Evolutionary conservation across 92 coral and sea anemone genomes (phyloP), one percentile per base, ranked within the genome.

Genomic region (Montipora capitata): DNA sequence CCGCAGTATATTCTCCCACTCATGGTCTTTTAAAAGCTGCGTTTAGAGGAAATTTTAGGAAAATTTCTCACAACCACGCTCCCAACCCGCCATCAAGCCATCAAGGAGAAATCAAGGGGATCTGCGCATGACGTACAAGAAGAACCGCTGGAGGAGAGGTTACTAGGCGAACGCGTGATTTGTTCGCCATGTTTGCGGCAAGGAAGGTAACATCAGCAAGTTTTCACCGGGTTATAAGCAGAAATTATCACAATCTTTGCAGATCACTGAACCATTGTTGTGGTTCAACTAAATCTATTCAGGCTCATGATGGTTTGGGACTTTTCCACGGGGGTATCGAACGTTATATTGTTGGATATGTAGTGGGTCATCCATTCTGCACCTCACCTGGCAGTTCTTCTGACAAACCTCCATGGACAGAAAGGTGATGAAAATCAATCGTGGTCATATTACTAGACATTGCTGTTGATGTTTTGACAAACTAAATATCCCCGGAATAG

Each of bases 1-100:
- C 99, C 99, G 77, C 98, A 97, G 69, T 97, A 97, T 40, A 96
- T 86, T 78, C 94, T 90, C 7, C 94, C 96, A 77, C 98, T 96
- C 99, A 97, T 97, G 45, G 56, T 54, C 15, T 9, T 39, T 17
- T 38, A 12, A 76, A 72, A 76, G 42, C 69, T 39, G 27, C 35
- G 45, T 66, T 2, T 10, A 3, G 27, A 54, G 59, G 73, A 76
- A 51, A 3, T 42, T 67, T 79, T 64, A 16, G n/a, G 77, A 85
- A 64, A 72, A 65, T 16, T 75, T 74, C 75, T 73, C 70, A 71
- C 5, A 56, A 72, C 87, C 87, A 82, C 87, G 87, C 79, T 82
- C 87, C 9, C 61, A 40, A 82, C 54, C 88, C 88, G 88, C 88
- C 88, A 84, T 84, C 88, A 20, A 73, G 88, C 88, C 88, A 84